Percentiles rank a stretch among this genome's conserved stretches.
These are phyloP conservation scores for Aporophyla lueneburgensis DNA, from an alignment of 2,888 invertebrate genomes.

Conservation along the genomic window DNA sequence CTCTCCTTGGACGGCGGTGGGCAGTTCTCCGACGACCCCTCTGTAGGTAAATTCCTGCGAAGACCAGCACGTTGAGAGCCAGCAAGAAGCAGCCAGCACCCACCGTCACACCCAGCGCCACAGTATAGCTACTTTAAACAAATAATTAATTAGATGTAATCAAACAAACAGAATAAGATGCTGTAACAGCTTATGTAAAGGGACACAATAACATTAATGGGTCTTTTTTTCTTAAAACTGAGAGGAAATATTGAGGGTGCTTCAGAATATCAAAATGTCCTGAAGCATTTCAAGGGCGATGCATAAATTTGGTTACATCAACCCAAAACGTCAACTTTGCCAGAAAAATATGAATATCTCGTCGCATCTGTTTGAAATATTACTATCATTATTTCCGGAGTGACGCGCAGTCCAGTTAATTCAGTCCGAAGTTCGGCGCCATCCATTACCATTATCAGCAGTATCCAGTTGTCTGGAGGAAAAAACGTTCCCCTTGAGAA, in stretches of 20 bases:
- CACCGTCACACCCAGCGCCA: slow-evolving; percentile 94
- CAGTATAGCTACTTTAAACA: slow-evolving; percentile 91
- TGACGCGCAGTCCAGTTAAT: slow-evolving; percentile 75
- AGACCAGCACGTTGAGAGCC: slow-evolving; percentile 93
- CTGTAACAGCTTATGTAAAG: slow-evolving; percentile 11
- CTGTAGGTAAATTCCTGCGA: slow-evolving; percentile 94
- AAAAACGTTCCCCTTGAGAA: slow-evolving; percentile 75
- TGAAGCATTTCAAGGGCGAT: slow-evolving; percentile 52
- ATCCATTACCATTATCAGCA: slow-evolving; percentile 83
- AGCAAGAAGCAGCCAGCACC: slow-evolving; percentile 94
- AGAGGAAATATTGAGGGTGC: slow-evolving; percentile 32
- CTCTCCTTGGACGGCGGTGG: slow-evolving; percentile 78
- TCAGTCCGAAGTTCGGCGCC: slow-evolving; percentile 72
- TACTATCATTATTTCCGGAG: slow-evolving; percentile 70
- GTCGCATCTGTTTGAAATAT: slow-evolving; percentile 69
- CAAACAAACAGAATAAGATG: not conserved
- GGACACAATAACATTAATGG: slow-evolving; percentile 4
- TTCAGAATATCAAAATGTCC: slow-evolving; percentile 53
- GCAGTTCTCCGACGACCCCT: slow-evolving; percentile 90
- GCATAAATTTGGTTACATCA: slow-evolving; percentile 68
- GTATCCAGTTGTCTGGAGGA: slow-evolving; percentile 73
- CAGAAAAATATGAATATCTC: slow-evolving; percentile 65
- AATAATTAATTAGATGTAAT: slow-evolving; percentile 1
- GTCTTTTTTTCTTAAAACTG: slow-evolving; percentile 36
- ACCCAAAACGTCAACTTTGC: slow-evolving; percentile 53